Evolutionary conservation across 2,888 invertebrate species (phyloP), one percentile per base, ranked within the genome.

Genomic region (Stenchaetothrips biformis): DNA sequence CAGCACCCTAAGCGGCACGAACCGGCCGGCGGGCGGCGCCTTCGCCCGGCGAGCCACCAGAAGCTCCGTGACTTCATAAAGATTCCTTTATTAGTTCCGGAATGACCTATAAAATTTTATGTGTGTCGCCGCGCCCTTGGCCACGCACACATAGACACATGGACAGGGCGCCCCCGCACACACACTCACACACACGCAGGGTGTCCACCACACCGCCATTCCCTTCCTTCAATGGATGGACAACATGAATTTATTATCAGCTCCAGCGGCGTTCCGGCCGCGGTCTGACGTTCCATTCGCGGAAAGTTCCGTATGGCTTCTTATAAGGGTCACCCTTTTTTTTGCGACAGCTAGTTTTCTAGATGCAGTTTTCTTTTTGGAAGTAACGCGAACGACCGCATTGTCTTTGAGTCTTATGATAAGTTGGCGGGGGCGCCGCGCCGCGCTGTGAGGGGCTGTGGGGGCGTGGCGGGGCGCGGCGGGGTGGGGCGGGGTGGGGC

Each of bases 51-150:
- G 4, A 37, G 37, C 13, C 59, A 59, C 59, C 59, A 16, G 18
- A 18, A 59, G 59, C 18, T 74, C 25, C 67, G 67, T 74, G 67
- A 74, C 67, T 74, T 74, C 67, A 74, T 74, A 74, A 74, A 74
- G 67, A 74, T 74, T 74, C 67, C 67, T 74, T 74, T 74, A 74
- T 74, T 74, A 74, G 67, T 74, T 74, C 25, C 25, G 67, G 67
- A 74, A 74, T 74, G 67, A 74, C 67, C 67, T 11, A 74, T 74
- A 74, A 74, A 74, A 74, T 74, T 74, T 74, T 74, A 74, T 21
- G 67, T 21, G 67, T 74, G 67, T 74, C 67, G 67, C 67, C 67
- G 53, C 16, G 8, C 13, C 37, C 37, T 37, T 37, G 37, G 37
- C 37, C 37, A 37, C 37, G 1, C 37, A 37, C 37, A 37, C 37